Conservation (phyloP, 2,888 invertebrate genomes). For the Apodemia duryi region DNA sequence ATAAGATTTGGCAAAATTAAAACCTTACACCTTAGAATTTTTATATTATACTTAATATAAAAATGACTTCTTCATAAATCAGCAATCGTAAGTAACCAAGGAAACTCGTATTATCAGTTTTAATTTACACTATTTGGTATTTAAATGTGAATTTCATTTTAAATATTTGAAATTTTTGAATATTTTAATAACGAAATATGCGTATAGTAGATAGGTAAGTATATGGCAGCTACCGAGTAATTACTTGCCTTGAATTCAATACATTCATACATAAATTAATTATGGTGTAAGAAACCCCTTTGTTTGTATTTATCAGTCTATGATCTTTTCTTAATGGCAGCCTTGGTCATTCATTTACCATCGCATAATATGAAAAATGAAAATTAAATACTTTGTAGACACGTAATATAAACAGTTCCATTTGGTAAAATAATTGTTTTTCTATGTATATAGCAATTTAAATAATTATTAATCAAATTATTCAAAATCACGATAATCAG, state of each 20-base stretch:
- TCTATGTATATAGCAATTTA: too few relatives aligned
- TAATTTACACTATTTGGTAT: slow-evolving; percentile 23
- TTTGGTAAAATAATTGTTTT: neutral
- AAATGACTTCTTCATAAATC: too few relatives aligned
- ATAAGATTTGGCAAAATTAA: too few relatives aligned
- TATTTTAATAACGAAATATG: slow-evolving; percentile 20
- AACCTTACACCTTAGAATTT: too few relatives aligned
- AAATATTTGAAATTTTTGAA: neutral
- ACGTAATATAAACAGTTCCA: neutral
- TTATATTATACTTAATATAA: too few relatives aligned
- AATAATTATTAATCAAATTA: too few relatives aligned
- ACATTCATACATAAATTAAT: slow-evolving; percentile 48
- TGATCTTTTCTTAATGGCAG: slow-evolving; percentile 41
- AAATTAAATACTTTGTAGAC: slow-evolving; percentile 12
- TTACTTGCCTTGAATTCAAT: slow-evolving; percentile 33
- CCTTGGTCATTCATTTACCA: slow-evolving; percentile 29
- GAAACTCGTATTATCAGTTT: slow-evolving; percentile 15
- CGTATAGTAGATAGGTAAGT: slow-evolving; percentile 32
- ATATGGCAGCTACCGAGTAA: slow-evolving; percentile 35
- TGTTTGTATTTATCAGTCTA: slow-evolving; percentile 38
- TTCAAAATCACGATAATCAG: too few relatives aligned
- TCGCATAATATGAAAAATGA: slow-evolving; percentile 19
- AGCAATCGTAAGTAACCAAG: too few relatives aligned
- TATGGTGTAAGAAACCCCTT: slow-evolving; percentile 36
- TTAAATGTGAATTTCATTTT: slow-evolving; percentile 9